Conservation (phyloP, 2,113 vertebrate genomes). For the Tetraodon nigroviridis region DNA sequence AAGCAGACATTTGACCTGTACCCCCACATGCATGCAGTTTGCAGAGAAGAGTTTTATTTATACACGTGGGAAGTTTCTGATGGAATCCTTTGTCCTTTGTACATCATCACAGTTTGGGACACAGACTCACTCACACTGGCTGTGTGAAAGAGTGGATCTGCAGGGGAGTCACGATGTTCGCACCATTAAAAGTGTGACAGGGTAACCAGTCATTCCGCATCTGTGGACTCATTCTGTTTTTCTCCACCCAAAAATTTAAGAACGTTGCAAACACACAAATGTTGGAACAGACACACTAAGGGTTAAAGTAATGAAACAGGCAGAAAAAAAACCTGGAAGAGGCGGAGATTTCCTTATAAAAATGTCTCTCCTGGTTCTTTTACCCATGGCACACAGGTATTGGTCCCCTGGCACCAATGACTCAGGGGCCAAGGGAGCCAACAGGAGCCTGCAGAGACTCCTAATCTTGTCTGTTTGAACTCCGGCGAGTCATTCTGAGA, state of each 20-base stretch:
- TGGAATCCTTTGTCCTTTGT: too few species aligned
- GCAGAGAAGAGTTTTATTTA: too few species aligned
- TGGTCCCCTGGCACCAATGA: conserved; percentile 28
- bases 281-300: too few species aligned
- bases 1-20: too few species aligned
- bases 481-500: conserved; percentile 27
- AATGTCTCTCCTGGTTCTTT: too few species aligned
- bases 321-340: too few species aligned
- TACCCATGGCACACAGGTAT: too few species aligned
- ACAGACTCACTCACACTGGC: neutral
- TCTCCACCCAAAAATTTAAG: conserved; percentile 5
- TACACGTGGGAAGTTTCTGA: too few species aligned
- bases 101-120: neutral
- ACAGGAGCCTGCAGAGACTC: conserved; percentile 33
- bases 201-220: conserved; percentile 37
- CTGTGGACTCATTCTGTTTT: conserved; percentile 19
- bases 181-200: conserved; percentile 44
- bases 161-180: conserved; percentile 36
- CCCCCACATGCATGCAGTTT: too few species aligned
- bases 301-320: too few species aligned
- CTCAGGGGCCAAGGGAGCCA: conserved; percentile 37
- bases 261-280: neutral
- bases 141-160: neutral
- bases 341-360: too few species aligned
- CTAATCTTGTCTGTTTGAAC: conserved; percentile 49